A percentile compares a stretch with the other conserved stretches of the same genome.
These are phyloP conservation scores for Amiota mariae DNA, from an alignment of 2,888 invertebrate genomes.

Conservation along the genomic window DNA sequence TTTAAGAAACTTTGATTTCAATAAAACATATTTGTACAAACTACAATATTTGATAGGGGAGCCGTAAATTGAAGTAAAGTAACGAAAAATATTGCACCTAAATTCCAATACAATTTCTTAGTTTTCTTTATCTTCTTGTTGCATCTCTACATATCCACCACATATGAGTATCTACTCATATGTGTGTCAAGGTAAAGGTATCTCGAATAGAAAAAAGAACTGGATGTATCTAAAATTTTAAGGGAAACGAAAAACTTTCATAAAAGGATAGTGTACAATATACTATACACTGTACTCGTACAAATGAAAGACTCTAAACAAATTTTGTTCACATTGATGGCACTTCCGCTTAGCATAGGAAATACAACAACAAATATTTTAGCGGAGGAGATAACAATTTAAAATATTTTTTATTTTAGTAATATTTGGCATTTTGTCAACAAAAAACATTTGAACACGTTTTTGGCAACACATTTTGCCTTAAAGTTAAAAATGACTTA, in stretches of 20 bases:
- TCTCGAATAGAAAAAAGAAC: background rate
- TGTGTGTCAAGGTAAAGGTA: slow-evolving; percentile 42
- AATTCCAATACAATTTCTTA: slow-evolving; percentile 5
- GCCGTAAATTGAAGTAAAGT: background rate
- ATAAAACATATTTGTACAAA: too few species aligned
- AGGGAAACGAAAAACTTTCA: slow-evolving; percentile 27
- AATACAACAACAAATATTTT: too few species aligned
- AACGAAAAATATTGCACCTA: background rate
- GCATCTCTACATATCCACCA: background rate
- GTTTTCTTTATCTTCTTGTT: background rate
- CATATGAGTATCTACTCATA: background rate
- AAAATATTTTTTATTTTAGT: too few species aligned
- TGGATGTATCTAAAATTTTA: slow-evolving; percentile 4
- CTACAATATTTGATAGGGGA: too few species aligned
- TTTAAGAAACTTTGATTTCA: slow-evolving; percentile 2
- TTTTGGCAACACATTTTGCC: slow-evolving; percentile 30
- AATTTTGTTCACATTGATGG: too few species aligned
- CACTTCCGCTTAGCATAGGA: too few species aligned
- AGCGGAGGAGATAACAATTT: too few species aligned
- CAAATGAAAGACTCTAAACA: too few species aligned
- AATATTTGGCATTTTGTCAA: too few species aligned
- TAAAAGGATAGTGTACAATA: background rate
- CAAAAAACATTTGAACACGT: background rate
- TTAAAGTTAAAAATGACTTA: too few species aligned
- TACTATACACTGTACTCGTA: background rate